These are phyloP conservation scores for Corydoras maculifer DNA, from an alignment of 2,113 vertebrate genomes.

Conservation along the genomic window DNA sequence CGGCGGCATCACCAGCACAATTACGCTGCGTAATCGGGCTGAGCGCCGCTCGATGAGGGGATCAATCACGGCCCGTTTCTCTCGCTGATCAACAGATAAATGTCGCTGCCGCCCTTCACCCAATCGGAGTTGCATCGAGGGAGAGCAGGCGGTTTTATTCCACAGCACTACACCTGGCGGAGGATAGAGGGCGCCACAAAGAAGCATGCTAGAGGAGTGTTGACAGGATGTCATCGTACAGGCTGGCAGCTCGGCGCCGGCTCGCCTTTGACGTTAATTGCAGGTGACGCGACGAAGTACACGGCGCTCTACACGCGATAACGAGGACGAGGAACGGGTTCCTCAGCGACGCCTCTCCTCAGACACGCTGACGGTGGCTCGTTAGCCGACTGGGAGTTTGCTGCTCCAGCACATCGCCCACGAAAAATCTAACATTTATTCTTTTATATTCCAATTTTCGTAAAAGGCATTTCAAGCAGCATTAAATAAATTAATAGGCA, in stretches of 20 bases:
- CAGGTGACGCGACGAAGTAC: conserved; percentile 65
- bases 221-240: conserved; percentile 57
- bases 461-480: no score
- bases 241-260: conserved; percentile 46
- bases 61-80: not conserved
- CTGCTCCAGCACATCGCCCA: conserved; percentile 29
- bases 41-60: not conserved
- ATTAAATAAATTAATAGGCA: no score
- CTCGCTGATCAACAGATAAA: conserved; percentile 3
- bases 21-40: conserved; percentile 57
- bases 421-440: no score
- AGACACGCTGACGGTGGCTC: conserved; percentile 51
- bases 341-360: conserved; percentile 30
- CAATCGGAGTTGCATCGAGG: no score
- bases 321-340: conserved; percentile 59
- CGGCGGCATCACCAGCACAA: conserved; percentile 76
- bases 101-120: not conserved
- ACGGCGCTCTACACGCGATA: conserved; percentile 55
- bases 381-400: conserved; percentile 49
- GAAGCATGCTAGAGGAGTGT: conserved; percentile 25
- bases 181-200: conserved; percentile 28
- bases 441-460: no score
- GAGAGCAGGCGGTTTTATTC: no score
- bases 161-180: conserved; percentile 8
- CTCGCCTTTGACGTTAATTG: conserved; percentile 59